Evolutionary conservation across 2,797 vertebrate genomes (phyloP), one percentile per base, ranked within the genome.

Genomic region (Alfaro cultratus): DNA sequence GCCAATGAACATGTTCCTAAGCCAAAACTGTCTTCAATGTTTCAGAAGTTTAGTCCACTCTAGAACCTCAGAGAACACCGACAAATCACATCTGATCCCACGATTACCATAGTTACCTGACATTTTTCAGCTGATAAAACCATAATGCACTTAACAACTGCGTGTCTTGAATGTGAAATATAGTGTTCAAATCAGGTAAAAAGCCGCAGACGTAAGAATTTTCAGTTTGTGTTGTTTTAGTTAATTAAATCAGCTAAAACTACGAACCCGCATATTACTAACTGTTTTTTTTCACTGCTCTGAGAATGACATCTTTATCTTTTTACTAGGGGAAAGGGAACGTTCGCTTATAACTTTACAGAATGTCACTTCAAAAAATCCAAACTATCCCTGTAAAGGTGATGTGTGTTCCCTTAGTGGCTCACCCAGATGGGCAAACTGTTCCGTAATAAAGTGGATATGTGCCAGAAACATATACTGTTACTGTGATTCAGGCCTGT

Each of bases 401-500:
- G n/a, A 71, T 71, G 12, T n/a, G 39, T 46, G 5, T 29, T 45
- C 43, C 68, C 76, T 62, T 79, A 74, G 80, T 64, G 60, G 78
- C 84, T 90, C 55, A 64, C 60, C 46, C 78, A 81, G 51, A 84
- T 82, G 84, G 78, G 76, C 70, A 77, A 79, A 80, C 83, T 55
- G 36, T 75, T 81, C 73, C 49, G 47, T n/a, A 71, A 76, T 75
- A 73, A 75, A 84, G 64, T 82, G 74, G 76, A 80, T 16, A 2
- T 21, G 31, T 49, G 86, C 89, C 90, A 88, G 75, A 82, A 55
- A 82, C 75, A 78, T 87, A 85, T 47, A 84, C 73, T 80, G 83
- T 89, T 76, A 78, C 86, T 86, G 86, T 81, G 87, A 83, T 83
- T 87, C 0, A 46, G 79, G 84, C 79, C 88, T 82, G 84, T 89